A percentile compares a stretch with the other conserved stretches of the same genome.
Conservation (phyloP, 2,888 invertebrate species). For the Scelioninae gen. 1 region DNA sequence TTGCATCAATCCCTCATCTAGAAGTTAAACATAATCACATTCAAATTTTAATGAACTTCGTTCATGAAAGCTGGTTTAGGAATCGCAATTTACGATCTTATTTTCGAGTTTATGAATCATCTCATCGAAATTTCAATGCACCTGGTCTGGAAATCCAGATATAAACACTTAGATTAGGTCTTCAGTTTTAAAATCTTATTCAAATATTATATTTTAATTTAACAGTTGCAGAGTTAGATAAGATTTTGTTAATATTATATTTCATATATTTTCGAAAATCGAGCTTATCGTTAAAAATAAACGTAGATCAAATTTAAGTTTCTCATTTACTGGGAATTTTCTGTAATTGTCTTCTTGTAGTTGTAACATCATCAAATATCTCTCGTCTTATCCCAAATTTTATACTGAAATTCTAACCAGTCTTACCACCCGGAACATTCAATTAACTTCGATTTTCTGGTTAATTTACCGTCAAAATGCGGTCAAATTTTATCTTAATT, state of each 20-base stretch:
- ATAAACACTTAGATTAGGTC: not conserved
- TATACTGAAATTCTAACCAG: too few relatives aligned
- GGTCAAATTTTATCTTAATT: too few relatives aligned
- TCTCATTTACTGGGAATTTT: too few relatives aligned
- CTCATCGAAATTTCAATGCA: conserved; percentile 33
- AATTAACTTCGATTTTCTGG: too few relatives aligned
- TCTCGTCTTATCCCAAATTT: too few relatives aligned
- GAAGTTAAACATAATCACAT: conserved; percentile 38
- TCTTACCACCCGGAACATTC: too few relatives aligned
- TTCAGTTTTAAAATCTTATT: conserved; percentile 20
- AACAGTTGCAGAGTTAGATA: not conserved
- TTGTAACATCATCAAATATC: too few relatives aligned
- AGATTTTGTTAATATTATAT: not conserved
- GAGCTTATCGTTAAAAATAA: too few relatives aligned
- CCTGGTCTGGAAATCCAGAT: not conserved
- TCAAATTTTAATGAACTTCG: conserved; percentile 37
- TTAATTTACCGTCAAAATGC: too few relatives aligned
- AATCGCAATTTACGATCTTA: conserved; percentile 30
- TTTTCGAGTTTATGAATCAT: conserved; percentile 46
- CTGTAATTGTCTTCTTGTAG: too few relatives aligned
- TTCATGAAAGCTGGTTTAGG: conserved; percentile 12
- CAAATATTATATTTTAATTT: conserved; percentile 26
- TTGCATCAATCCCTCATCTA: conserved; percentile 28
- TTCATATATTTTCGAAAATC: too few relatives aligned
- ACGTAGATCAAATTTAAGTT: too few relatives aligned